Percentiles rank a stretch among this genome's conserved stretches.
These are phyloP conservation scores for Megaceryle alcyon DNA, from an alignment of 2,797 vertebrate species.

Conservation along the genomic window DNA sequence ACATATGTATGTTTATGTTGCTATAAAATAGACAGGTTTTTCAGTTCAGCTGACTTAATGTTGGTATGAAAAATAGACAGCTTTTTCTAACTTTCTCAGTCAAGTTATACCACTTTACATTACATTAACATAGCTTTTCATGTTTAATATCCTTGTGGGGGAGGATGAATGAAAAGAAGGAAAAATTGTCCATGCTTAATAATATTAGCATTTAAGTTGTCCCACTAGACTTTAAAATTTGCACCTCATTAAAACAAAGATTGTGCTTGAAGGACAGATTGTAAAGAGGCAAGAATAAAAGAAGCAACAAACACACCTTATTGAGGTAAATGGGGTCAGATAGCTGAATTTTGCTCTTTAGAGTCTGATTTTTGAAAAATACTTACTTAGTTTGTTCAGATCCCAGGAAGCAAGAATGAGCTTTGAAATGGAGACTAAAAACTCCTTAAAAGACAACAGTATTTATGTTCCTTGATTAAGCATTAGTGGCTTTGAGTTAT, in stretches of 20 bases:
- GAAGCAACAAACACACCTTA: neutral
- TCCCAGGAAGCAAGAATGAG: neutral
- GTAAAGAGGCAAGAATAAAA: neutral
- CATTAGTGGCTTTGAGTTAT: neutral
- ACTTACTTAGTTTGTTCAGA: neutral
- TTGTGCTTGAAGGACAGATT: slow-evolving; percentile 34
- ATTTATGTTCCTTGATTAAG: neutral
- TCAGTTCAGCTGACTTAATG: neutral
- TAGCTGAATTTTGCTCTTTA: neutral
- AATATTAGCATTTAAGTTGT: slow-evolving; percentile 58
- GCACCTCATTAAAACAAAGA: slow-evolving; percentile 28
- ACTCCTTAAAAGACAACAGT: neutral
- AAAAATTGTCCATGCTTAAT: slow-evolving; percentile 49
- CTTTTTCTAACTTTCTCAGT: slow-evolving; percentile 12
- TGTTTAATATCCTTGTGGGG: slow-evolving; percentile 45
- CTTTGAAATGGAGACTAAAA: neutral
- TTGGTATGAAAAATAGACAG: slow-evolving; percentile 16
- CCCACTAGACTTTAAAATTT: slow-evolving; percentile 52
- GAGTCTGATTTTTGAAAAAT: neutral
- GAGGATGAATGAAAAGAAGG: slow-evolving; percentile 44
- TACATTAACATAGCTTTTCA: slow-evolving; percentile 45
- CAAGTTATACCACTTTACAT: slow-evolving; percentile 26
- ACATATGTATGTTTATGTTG: neutral
- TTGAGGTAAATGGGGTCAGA: neutral
- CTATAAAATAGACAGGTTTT: slow-evolving; percentile 2